Evolutionary conservation across 2,888 invertebrate genomes (phyloP).

Genomic region (Brachylomia viminalis): DNA sequence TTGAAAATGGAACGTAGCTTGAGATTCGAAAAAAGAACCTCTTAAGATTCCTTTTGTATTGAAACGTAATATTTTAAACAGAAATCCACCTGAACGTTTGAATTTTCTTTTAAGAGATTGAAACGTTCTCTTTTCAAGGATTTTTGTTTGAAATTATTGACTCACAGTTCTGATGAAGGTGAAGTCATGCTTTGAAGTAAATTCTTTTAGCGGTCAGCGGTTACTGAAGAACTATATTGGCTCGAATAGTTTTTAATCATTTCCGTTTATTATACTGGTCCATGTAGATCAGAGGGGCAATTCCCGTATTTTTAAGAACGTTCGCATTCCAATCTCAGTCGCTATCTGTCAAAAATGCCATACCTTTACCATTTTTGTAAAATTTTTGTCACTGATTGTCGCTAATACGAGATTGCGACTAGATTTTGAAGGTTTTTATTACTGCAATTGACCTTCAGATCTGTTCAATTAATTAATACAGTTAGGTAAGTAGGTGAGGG

Average conservation of each 20-base stretch:
- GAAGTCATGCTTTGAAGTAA: slow-evolving; percentile 10
- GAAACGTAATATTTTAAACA: slow-evolving; percentile 51
- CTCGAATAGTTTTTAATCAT: not conserved
- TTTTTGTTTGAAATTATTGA: slow-evolving; percentile 37
- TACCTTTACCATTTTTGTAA: too few relatives aligned
- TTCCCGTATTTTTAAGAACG: too few relatives aligned
- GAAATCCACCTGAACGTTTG: slow-evolving; percentile 29
- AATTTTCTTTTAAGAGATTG: slow-evolving; percentile 28
- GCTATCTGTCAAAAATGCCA: too few relatives aligned
- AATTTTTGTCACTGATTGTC: too few relatives aligned
- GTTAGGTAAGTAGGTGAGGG: too few relatives aligned
- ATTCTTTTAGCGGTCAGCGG: not conserved
- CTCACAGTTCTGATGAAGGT: slow-evolving; percentile 6
- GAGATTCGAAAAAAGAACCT: slow-evolving; percentile 39
- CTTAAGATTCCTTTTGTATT: slow-evolving; percentile 34
- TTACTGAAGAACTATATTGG: not conserved
- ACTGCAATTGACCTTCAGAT: too few relatives aligned
- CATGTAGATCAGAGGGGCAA: too few relatives aligned
- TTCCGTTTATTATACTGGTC: not conserved
- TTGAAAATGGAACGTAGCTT: slow-evolving; percentile 43
- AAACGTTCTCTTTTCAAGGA: slow-evolving; percentile 36
- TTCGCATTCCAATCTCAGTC: too few relatives aligned
- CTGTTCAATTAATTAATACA: too few relatives aligned
- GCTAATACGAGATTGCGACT: too few relatives aligned
- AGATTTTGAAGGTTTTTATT: too few relatives aligned